A percentile compares a stretch with the other conserved stretches of the same genome.
phyloP scores from a whole-genome alignment of 2,797 vertebrate species.

The Sorex maritimensis region DNA sequence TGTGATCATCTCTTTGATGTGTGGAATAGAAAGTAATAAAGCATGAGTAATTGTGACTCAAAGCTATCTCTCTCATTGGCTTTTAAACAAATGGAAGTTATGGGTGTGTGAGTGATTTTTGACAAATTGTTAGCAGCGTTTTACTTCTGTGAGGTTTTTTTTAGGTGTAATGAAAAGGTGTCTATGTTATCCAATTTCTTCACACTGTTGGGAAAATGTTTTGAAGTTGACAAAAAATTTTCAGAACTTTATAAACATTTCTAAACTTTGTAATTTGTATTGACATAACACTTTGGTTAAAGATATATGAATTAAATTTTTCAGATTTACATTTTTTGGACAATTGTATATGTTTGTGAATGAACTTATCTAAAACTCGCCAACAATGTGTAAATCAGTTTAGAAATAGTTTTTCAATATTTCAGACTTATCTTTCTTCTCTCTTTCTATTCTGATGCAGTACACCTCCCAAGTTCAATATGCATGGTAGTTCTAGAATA shows the following conservation, averaged over 20 bases:
- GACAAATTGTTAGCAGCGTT: conserved; percentile 53
- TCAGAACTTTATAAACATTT: conserved; percentile 22
- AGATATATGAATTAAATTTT: conserved; percentile 41
- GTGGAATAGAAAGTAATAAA: not conserved
- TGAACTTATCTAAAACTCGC: conserved; percentile 3
- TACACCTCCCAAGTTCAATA: not conserved
- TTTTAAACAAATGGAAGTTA: conserved; percentile 4
- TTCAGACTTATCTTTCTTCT: not conserved
- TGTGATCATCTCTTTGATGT: not conserved
- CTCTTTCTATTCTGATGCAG: not conserved
- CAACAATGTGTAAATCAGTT: not conserved
- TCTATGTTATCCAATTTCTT: conserved; percentile 21
- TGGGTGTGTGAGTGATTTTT: conserved; percentile 44
- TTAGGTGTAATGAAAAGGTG: conserved; percentile 27
- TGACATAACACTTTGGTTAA: conserved; percentile 14
- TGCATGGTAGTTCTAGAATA: not conserved
- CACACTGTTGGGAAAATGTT: not conserved
- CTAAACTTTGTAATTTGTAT: conserved; percentile 24
- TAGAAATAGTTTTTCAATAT: too few relatives aligned
- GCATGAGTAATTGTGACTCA: not conserved
- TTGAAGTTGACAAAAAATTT: conserved; percentile 46
- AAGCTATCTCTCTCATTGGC: not conserved
- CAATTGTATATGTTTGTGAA: conserved; percentile 33
- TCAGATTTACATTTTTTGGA: conserved; percentile 32
- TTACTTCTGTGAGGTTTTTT: conserved; percentile 15